A percentile compares a stretch with the other conserved stretches of the same genome.
phyloP scores from a whole-genome alignment of 2,888 invertebrate genomes.

The Cryptus armator region DNA sequence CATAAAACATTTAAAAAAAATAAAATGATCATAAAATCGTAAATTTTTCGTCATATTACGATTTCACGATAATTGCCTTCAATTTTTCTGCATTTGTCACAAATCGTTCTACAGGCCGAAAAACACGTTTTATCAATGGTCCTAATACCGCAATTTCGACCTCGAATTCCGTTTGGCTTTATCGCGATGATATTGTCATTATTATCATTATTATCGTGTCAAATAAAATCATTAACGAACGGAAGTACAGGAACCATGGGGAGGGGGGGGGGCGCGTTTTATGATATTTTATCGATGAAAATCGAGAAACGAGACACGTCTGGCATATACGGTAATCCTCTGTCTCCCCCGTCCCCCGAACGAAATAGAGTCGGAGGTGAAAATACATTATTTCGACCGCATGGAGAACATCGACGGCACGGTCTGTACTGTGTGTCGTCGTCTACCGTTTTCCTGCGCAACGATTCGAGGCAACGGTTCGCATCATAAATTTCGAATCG shows the following conservation, averaged over 20 bases:
- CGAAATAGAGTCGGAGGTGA: constrained; percentile 64
- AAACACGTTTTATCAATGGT: not conserved
- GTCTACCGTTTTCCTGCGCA: constrained; percentile 58
- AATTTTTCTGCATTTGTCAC: no score
- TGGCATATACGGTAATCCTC: constrained; percentile 51
- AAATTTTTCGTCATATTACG: no score
- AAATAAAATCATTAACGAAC: constrained; percentile 52
- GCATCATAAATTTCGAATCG: constrained; percentile 61
- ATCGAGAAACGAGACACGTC: constrained; percentile 20
- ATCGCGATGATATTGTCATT: constrained; percentile 23
- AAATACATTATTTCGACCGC: constrained; percentile 68
- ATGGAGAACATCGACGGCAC: constrained; percentile 23
- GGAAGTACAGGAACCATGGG: constrained; percentile 6
- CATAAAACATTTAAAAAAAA: no score
- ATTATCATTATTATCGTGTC: constrained; percentile 20
- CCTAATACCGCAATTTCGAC: not conserved
- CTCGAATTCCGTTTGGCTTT: constrained; percentile 2
- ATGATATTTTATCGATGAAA: constrained; percentile 54
- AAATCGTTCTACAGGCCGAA: not conserved
- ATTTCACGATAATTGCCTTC: no score
- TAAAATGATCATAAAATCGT: no score
- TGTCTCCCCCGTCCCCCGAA: not conserved
- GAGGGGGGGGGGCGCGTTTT: not conserved
- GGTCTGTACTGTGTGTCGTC: constrained; percentile 2
- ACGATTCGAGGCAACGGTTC: constrained; percentile 60